These are phyloP conservation scores for Coturnix japonica DNA, from an alignment of 2,113 vertebrate genomes.

Conservation along the genomic window DNA sequence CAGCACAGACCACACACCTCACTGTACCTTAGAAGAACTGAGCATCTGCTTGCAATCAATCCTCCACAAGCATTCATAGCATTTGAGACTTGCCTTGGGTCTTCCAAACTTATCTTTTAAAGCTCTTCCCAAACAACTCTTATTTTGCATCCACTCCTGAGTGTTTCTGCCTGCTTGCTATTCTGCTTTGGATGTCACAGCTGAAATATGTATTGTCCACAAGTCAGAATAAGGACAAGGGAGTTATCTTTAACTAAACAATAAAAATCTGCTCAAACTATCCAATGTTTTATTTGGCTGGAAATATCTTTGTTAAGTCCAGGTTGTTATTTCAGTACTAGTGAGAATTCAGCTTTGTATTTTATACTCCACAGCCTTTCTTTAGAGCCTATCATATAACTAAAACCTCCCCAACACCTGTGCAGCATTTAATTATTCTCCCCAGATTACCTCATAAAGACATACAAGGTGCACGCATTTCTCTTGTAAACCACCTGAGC, in stretches of 20 bases:
- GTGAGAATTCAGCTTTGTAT: background rate
- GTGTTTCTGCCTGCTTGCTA: background rate
- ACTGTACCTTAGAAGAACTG: background rate
- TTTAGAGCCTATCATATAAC: background rate
- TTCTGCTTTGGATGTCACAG: background rate
- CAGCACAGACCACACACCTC: background rate
- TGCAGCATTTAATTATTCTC: background rate
- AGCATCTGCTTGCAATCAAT: background rate
- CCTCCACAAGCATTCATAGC: background rate
- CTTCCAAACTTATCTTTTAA: background rate
- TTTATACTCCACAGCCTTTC: background rate
- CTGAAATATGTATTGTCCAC: background rate
- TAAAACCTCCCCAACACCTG: background rate
- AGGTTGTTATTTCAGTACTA: background rate
- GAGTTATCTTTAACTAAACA: slow-evolving; percentile 4
- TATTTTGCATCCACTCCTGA: rapidly evolving
- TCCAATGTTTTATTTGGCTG: background rate
- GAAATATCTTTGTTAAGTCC: slow-evolving; percentile 17
- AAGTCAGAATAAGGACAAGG: background rate
- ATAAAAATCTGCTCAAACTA: background rate
- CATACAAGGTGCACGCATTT: background rate
- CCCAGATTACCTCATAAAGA: background rate
- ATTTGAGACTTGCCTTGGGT: background rate
- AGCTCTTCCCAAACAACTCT: background rate
- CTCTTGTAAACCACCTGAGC: slow-evolving; percentile 27